Base-by-base conservation (phyloP, 2,888 invertebrate genomes). In the Schrankia costaestrigalis region DNA sequence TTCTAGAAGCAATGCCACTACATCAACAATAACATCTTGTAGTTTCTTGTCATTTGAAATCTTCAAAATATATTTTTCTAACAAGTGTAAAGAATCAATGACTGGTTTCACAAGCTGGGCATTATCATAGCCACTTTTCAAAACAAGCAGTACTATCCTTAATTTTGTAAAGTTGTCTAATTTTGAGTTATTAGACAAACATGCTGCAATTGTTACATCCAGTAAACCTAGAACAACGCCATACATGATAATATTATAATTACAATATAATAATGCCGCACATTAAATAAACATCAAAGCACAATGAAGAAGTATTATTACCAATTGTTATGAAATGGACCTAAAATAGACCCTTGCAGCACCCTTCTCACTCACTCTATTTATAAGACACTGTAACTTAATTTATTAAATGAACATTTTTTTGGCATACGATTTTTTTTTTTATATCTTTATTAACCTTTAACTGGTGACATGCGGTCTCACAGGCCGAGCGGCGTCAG, bases 161-260 rank as follows among this genome's bases (percentile, higher is more conserved):
- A 90, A 62, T 32, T 88, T 74, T 11, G 79, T 71, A 30, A 71
- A 80, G 36, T 77, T 78, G 46, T 89, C 84, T 9, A 78, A 54
- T 35, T 74, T 67, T 0, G 71, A 73, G 37, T 67, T 43, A 19
- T 60, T 68, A 28, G 67, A 70, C 24, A 65, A 47, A 46, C 77
- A 75, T 28, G 67, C 48, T 26, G 71, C 59, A 10, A 80, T 51
- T 43, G 66, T 62, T n/a, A 78, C 66, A 46, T 81, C 74, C 33
- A 88, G 56, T 31, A 89, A 60, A 41, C 81, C 89, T 89, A 60
- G 2, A 68, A 72, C 26, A 18, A n/a, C n/a, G n/a, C n/a, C n/a
- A 25, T 19, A 8, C n/a, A 15, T 15, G 17, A 15, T 4, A 15
- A 15, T n/a, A n/a, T n/a, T n/a, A n/a, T n/a, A n/a, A n/a, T n/a